Evolutionary conservation across 2,113 vertebrate genomes (phyloP).

Genomic region (Rhinoptilus africanus): DNA sequence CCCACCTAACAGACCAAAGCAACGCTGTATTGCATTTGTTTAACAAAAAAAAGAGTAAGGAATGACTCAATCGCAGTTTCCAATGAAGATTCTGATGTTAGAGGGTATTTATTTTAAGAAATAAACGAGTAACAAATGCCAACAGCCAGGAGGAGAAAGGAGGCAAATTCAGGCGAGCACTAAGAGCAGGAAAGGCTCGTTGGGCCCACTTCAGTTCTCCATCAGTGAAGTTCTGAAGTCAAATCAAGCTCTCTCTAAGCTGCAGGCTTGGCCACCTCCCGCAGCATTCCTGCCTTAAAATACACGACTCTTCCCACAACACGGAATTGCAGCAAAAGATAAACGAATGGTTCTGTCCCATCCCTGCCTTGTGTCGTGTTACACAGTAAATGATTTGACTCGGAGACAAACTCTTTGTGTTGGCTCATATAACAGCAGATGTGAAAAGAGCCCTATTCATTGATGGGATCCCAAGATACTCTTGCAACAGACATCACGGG

Average conservation of each 20-base stretch:
- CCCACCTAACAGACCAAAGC: not conserved
- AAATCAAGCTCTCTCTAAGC: not conserved
- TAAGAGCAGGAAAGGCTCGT: not conserved
- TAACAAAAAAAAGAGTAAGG: not conserved
- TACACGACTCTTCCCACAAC: not conserved
- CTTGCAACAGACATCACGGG: not conserved
- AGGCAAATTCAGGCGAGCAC: not conserved
- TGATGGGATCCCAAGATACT: not conserved
- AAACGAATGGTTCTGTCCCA: not conserved
- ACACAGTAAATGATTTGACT: not conserved
- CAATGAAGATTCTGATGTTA: not conserved
- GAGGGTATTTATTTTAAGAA: not conserved
- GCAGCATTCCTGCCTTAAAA: not conserved
- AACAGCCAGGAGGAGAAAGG: not conserved
- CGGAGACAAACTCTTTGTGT: not conserved
- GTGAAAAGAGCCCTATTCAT: not conserved
- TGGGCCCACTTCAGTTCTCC: not conserved
- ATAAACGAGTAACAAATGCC: not conserved
- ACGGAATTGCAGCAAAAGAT: not conserved
- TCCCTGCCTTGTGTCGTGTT: not conserved
- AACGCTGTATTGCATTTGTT: not conserved
- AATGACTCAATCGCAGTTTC: accelerated
- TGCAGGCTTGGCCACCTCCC: not conserved
- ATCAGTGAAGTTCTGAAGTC: not conserved
- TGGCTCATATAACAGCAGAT: not conserved